These are phyloP conservation scores for Gymnocheta viridis DNA, from an alignment of 2,888 invertebrate genomes.

Conservation along the genomic window DNA sequence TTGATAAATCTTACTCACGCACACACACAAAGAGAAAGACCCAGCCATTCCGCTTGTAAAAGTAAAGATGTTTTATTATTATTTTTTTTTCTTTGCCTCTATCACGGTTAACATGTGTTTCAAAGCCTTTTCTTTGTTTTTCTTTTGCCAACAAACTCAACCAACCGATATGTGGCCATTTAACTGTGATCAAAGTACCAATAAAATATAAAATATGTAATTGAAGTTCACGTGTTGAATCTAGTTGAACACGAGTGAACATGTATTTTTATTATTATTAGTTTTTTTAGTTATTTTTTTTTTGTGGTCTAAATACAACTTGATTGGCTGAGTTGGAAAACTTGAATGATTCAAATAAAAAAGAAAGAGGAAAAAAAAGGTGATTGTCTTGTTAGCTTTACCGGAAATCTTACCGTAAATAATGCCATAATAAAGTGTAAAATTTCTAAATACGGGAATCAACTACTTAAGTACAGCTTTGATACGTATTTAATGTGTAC, in stretches of 20 bases:
- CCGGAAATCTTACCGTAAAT: constrained; percentile 50
- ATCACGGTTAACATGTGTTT: constrained; percentile 15
- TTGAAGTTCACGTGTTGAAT: constrained; percentile 45
- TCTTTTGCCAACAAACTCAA: not conserved
- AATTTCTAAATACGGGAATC: constrained; percentile 22
- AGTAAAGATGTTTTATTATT: not conserved
- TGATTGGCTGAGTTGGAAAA: not conserved
- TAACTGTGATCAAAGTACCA: constrained; percentile 41
- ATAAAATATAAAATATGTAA: constrained; percentile 37
- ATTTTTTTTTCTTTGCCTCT: not conserved
- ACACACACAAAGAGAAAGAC: too few species aligned
- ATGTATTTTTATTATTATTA: not conserved
- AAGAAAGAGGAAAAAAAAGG: not conserved
- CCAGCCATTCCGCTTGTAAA: not conserved
- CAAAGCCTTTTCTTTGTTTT: not conserved
- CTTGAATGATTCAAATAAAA: not conserved
- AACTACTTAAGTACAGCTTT: not conserved
- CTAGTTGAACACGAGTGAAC: constrained; percentile 33
- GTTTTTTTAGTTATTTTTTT: not conserved
- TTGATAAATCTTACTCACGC: not conserved
- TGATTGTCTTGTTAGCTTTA: constrained; percentile 13
- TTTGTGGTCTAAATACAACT: constrained; percentile 30
- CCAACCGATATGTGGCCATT: constrained; percentile 38
- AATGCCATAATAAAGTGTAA: constrained; percentile 43
- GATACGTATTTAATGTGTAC: not conserved